Conservation (phyloP, 2,113 vertebrate species). For the Acanthochromis polyacanthus region DNA sequence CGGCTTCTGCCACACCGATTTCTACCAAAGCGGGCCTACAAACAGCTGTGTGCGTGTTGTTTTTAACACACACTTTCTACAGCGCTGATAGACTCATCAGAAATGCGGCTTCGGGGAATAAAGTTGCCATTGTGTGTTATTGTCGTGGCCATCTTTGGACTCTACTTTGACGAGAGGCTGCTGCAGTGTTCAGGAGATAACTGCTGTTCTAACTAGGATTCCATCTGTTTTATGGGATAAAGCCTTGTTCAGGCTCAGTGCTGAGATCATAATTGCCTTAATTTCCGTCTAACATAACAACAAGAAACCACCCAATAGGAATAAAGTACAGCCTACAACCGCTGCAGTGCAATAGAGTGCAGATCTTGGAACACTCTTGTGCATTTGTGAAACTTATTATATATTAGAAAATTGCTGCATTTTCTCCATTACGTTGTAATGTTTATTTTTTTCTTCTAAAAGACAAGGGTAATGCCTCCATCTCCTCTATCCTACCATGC, state of each 20-base stretch:
- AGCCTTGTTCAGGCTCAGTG: too few relatives aligned
- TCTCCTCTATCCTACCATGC: background rate
- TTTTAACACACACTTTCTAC: fast-evolving
- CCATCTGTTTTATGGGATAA: background rate
- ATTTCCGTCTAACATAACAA: too few relatives aligned
- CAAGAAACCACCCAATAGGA: too few relatives aligned
- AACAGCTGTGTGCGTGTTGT: background rate
- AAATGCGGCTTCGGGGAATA: background rate
- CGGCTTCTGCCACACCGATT: background rate
- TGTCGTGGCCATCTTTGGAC: slow-evolving; percentile 77
- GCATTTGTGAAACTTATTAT: too few relatives aligned
- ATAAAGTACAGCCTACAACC: too few relatives aligned
- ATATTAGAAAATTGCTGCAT: too few relatives aligned
- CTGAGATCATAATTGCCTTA: too few relatives aligned
- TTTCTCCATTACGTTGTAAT: too few relatives aligned
- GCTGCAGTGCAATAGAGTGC: background rate
- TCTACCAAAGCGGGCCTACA: fast-evolving
- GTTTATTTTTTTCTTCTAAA: background rate
- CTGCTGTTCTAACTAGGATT: background rate
- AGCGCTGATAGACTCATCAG: too few relatives aligned
- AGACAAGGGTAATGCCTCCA: background rate
- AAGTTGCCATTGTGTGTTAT: slow-evolving; percentile 64
- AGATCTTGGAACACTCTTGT: too few relatives aligned
- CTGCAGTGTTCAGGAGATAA: slow-evolving; percentile 19
- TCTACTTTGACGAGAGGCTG: slow-evolving; percentile 39